phyloP scores from a whole-genome alignment of 1,140 invertebrate genomes.

The Atta cephalotes region DNA sequence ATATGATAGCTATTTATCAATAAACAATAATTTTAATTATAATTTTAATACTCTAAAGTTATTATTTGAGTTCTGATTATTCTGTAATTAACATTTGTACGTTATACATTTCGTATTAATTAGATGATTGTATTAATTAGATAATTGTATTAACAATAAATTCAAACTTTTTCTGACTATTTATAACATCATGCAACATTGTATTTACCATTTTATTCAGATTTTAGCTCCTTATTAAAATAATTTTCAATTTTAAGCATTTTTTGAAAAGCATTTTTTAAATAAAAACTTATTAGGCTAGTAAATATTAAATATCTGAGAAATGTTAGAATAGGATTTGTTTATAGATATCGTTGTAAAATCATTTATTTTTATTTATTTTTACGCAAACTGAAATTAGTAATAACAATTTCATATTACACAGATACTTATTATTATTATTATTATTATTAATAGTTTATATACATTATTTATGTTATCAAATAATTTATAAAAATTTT shows the following conservation, averaged over 20 bases:
- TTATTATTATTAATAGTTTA: background rate
- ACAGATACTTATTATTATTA: background rate
- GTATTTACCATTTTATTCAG: background rate
- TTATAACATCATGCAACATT: background rate
- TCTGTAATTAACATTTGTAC: conserved; percentile 1
- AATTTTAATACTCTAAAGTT: background rate
- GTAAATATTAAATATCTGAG: background rate
- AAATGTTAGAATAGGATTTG: background rate
- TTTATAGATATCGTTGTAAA: background rate
- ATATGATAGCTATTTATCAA: conserved; percentile 4
- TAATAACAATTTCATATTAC: background rate
- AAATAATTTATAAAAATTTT: background rate
- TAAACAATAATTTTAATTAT: background rate
- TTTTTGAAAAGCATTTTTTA: background rate
- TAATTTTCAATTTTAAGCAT: background rate
- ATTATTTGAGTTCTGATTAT: background rate
- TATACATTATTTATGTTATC: background rate
- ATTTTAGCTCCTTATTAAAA: background rate
- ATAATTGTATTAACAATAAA: background rate
- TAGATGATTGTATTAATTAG: background rate
- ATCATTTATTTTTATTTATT: background rate
- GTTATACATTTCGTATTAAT: background rate
- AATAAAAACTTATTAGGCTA: background rate
- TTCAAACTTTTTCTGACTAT: background rate
- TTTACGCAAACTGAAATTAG: background rate